Conservation (phyloP, 2,113 vertebrate genomes). For the Glaucidium brasilianum region DNA sequence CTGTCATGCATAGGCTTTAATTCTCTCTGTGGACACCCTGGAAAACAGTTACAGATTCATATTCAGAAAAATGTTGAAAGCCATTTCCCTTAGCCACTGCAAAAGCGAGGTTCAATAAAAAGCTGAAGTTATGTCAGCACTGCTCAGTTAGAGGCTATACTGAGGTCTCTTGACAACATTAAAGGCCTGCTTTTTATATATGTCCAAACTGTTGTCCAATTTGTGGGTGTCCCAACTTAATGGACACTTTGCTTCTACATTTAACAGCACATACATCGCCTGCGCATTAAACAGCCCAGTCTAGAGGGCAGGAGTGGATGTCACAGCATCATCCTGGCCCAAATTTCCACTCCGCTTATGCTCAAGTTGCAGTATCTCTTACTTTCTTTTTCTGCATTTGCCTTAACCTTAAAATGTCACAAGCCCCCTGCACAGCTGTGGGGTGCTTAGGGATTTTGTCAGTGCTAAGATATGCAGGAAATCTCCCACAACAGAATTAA, state of each 20-base stretch:
- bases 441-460: not conserved
- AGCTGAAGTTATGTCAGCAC: not conserved
- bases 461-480: not conserved
- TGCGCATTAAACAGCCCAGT: not conserved
- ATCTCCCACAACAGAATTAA: not conserved
- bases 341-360: not conserved
- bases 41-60: not conserved
- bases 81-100: not conserved
- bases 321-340: not conserved
- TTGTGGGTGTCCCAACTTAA: not conserved
- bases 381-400: not conserved
- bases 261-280: not conserved
- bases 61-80: not conserved
- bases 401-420: not conserved
- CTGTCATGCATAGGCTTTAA: not conserved
- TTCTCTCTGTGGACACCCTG: not conserved
- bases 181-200: not conserved
- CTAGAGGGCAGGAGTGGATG: not conserved
- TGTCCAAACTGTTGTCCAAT: not conserved
- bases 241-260: not conserved
- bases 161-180: not conserved
- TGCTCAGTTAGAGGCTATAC: not conserved
- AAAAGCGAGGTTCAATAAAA: conserved; percentile 4
- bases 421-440: not conserved
- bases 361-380: not conserved